Base-by-base conservation (phyloP, 2,113 vertebrate species). In the Zapus hudsonius region DNA sequence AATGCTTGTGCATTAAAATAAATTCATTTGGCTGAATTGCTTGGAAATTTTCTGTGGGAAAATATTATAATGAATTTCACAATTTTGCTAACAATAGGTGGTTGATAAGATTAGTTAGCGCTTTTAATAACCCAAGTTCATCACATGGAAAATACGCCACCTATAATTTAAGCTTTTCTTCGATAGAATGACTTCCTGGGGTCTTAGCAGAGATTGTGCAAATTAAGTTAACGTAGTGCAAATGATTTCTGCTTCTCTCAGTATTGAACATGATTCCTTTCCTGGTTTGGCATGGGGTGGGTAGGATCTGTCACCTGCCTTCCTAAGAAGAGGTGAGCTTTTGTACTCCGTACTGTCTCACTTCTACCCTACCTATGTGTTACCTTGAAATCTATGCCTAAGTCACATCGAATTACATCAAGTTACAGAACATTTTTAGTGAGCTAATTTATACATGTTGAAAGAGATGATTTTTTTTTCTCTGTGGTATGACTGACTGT, bases 31-130 rank as follows among this genome's bases (percentile, higher is more conserved):
- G 9, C 76, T 96, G 70, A 93, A 95, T 92, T 87, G 38, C 73
- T 92, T 75, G 84, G 87, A 93, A 91, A 19, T 72, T 89, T 92
- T 95, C 44, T 96, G 74, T 95, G 59, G 66, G 72, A 92, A 97
- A 97, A 93, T 92, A 90, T 52, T 38, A 91, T 83, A 95, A 90
- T 89, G 52, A 86, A 86, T 96, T 95, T 94, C 66, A 84, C 74
- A 94, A 52, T 92, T 93, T 96, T 55, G 25, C 44, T 95, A 94
- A 93, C 92, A 94, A 90, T 79, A 83, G 79, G 83, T 86, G 74
- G 64, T 52, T 96, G 94, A 94, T 96, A 90, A 94, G 70, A 93
- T 91, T 95, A 93, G 91, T 92, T 89, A 87, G 55, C 57, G 29
- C 85, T 89, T 93, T 94, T 89, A 94, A 92, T 95, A 94, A 94